A percentile compares a stretch with the other conserved stretches of the same genome.
Conservation (phyloP, 64 coral and sea anemone genomes). For the Astreopora myriophthalma region DNA sequence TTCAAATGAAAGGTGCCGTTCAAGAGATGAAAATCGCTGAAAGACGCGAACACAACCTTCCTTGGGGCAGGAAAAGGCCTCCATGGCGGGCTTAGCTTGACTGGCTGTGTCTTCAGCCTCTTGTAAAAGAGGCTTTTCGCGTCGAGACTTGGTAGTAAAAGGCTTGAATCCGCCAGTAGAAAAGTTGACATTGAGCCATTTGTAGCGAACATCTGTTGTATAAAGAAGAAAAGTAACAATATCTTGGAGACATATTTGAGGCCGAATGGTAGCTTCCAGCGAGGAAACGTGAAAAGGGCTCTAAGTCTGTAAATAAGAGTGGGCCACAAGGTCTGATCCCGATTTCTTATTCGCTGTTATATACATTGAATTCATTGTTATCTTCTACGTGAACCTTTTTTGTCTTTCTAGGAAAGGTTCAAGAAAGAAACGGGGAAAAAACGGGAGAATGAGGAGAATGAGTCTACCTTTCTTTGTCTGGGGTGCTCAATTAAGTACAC, state of each 20-base stretch:
- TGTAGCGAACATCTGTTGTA: neutral
- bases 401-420: no score
- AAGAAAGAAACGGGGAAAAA: no score
- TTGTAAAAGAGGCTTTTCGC: neutral
- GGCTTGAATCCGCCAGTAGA: neutral
- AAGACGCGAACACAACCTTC: neutral
- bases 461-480: no score
- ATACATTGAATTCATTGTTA: no score
- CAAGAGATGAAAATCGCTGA: slow-evolving; percentile 20
- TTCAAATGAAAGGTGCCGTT: slow-evolving; percentile 30
- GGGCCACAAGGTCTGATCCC: no score
- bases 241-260: neutral
- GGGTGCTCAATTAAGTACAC: no score
- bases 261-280: neutral
- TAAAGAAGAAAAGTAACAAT: neutral
- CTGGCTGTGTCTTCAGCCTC: neutral
- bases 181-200: neutral
- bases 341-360: no score
- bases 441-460: no score
- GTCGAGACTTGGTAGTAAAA: neutral
- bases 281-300: neutral
- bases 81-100: neutral
- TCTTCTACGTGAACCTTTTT: no score
- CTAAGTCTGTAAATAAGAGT: no score
- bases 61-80: neutral